phyloP scores from a whole-genome alignment of 64 coral and sea anemone genomes.

The Anthopleura sola region DNA sequence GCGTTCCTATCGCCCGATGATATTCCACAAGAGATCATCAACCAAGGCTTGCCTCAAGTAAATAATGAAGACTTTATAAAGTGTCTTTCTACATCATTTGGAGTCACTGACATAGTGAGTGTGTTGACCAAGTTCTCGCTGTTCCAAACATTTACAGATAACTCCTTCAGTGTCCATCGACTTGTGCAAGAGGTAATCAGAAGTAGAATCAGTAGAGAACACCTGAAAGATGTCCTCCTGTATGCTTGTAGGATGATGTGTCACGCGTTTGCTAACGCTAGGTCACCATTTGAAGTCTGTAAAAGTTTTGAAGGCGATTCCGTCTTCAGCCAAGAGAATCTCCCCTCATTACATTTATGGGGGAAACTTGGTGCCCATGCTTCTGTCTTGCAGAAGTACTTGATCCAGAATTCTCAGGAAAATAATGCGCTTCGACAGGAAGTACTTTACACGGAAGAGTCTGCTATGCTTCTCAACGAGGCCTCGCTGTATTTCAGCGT shows the following conservation, averaged over 20 bases:
- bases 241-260: no score
- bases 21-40: no score
- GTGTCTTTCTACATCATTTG: background rate
- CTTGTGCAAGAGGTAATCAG: conserved; percentile 68
- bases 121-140: conserved; percentile 81
- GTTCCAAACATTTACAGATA: conserved; percentile 47
- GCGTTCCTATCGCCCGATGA: no score
- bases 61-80: conserved; percentile 11
- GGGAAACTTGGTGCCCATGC: no score
- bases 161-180: conserved; percentile 36
- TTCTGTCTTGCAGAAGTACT: background rate
- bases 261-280: no score
- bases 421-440: background rate
- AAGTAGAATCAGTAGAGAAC: conserved; percentile 2
- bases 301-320: no score
- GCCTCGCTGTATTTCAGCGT: conserved; percentile 18
- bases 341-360: no score
- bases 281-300: no score
- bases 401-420: conserved; percentile 13
- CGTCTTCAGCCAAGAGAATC: no score
- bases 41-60: no score
- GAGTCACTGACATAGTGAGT: conserved; percentile 32
- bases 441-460: conserved; percentile 61
- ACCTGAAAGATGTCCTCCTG: background rate
- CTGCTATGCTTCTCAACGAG: conserved; percentile 53